Evolutionary conservation across 2,888 invertebrate genomes (phyloP).

Genomic region (Zaprionus obscuricornis): DNA sequence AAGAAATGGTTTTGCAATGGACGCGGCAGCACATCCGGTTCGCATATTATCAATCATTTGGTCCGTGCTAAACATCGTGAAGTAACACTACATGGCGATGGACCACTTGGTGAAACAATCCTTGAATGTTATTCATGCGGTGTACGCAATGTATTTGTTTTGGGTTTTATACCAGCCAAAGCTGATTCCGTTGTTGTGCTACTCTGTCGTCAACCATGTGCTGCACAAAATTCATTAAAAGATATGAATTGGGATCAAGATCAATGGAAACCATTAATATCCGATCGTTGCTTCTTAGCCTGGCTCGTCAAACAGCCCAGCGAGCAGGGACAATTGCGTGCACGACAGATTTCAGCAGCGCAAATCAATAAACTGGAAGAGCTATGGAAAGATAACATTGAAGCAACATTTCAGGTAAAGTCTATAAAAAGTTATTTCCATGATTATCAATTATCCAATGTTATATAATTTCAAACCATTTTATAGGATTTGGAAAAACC

Average conservation of each 20-base stretch:
- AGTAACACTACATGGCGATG: conserved; percentile 98
- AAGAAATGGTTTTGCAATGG: conserved; percentile 99
- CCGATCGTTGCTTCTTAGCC: conserved; percentile 96
- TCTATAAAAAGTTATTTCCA: no score
- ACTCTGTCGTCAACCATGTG: conserved; percentile 98
- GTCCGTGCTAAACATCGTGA: conserved; percentile 99
- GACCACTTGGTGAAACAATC: conserved; percentile 98
- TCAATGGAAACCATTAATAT: conserved; percentile 99
- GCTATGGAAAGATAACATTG: conserved; percentile 99
- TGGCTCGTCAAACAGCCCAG: conserved; percentile 99
- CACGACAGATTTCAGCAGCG: conserved; percentile 97
- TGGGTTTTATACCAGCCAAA: conserved; percentile 99
- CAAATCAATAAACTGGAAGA: conserved; percentile 99
- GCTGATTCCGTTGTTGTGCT: conserved; percentile 99
- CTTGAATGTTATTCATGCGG: conserved; percentile 99
- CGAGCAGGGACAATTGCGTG: conserved; percentile 97
- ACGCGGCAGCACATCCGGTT: conserved; percentile 98
- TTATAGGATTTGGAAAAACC: conserved; percentile 95
- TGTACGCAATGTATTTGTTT: conserved; percentile 98
- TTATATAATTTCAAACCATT: not conserved
- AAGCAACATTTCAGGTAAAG: conserved; percentile 95
- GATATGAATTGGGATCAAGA: conserved; percentile 99
- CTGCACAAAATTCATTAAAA: conserved; percentile 97
- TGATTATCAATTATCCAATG: no score
- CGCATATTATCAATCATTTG: conserved; percentile 99